Conservation (phyloP, 2,888 invertebrate genomes). For the Morpho achilles region DNA sequence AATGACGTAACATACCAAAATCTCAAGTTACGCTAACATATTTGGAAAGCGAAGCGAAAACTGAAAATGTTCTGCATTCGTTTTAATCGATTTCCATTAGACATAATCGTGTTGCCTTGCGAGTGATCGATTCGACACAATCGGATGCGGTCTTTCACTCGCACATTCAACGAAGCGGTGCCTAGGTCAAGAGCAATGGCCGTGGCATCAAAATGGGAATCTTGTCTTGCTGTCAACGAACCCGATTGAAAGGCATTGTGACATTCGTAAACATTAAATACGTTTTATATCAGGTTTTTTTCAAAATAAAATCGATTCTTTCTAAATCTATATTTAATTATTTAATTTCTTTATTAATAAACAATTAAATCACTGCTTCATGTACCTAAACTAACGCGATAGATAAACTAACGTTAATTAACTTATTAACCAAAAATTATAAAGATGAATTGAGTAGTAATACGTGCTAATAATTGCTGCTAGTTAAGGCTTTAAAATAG, state of each 20-base stretch:
- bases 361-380: too few species aligned
- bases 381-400: too few species aligned
- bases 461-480: too few species aligned
- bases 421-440: too few species aligned
- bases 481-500: too few species aligned
- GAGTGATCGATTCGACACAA: conserved; percentile 31
- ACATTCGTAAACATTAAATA: conserved; percentile 6
- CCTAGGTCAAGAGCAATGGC: conserved; percentile 62
- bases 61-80: conserved; percentile 18
- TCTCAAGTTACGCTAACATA: conserved; percentile 13
- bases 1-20: conserved; percentile 26
- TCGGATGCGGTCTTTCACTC: conserved; percentile 30
- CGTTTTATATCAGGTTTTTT: neutral
- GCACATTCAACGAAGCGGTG: conserved; percentile 39
- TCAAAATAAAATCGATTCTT: too few species aligned
- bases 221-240: conserved; percentile 44
- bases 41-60: conserved; percentile 26
- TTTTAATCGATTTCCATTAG: conserved; percentile 25
- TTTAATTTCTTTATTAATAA: too few species aligned
- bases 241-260: conserved; percentile 32
- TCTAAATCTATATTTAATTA: too few species aligned
- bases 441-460: too few species aligned
- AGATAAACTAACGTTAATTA: too few species aligned
- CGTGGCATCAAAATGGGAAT: conserved; percentile 50
- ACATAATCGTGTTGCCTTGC: conserved; percentile 26